Base-by-base conservation (phyloP, 1,140 invertebrate genomes). In the Coptotermes formosanus region DNA sequence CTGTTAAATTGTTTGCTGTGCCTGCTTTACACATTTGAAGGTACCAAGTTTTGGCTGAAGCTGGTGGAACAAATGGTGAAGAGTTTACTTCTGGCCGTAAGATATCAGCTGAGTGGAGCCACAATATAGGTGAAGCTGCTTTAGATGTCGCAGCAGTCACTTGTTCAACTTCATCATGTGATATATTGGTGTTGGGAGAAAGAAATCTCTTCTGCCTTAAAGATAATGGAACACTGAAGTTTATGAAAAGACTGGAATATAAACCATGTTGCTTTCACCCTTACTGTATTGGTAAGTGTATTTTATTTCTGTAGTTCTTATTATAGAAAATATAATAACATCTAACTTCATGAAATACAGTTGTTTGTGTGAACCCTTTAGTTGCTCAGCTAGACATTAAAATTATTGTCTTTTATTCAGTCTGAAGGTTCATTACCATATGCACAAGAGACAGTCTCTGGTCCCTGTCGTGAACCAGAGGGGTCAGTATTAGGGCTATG, bases 241-340 rank as follows among this genome's bases (percentile, higher is more conserved):
- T 94, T 88, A 94, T 95, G 90, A 97, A 97, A 89, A 94, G 95
- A 89, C 94, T 98, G 85, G 96, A 97, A 88, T 98, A 94, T 91
- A 94, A 93, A 88, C 94, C 96, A 2, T 91, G 95, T 85, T 96
- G 95, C 90, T 85, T 87, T 64, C 86, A 86, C 43, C 59, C 75
- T 6, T 86, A 86, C 59, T 83, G 84, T 64, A 55, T 84, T 55
- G 86, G 86, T 84, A 59, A 52, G 64, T 87, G 7, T 25, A 44
- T 84, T 32, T 45, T 44, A 14, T 69, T 30, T 81, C 6, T 69
- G 82, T 85, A 4, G n/a, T 81, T 82, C 45, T 85, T 38, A 38
- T 82, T n/a, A 16, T 23, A 43, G 43, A 3, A 82, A 38, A 4
- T 6, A 82, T 23, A 75, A 75, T 75, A 75, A 14, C 30, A 25